Conservation (phyloP, 2,113 vertebrate species). For the Sinosuthora webbiana region DNA sequence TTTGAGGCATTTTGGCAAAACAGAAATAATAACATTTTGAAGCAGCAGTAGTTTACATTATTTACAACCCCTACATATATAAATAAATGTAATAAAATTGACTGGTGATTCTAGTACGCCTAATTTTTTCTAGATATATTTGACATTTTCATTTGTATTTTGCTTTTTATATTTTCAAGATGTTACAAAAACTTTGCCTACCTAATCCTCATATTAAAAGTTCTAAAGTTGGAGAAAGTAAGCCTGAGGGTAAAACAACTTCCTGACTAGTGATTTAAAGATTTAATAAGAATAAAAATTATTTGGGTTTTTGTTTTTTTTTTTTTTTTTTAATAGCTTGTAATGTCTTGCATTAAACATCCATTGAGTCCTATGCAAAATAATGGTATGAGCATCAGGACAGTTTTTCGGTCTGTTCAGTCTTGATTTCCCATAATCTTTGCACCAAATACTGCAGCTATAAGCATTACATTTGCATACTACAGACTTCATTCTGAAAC, state of each 20-base stretch:
- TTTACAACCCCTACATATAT: neutral
- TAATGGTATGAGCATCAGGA: neutral
- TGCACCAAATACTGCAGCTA: neutral
- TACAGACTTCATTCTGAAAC: neutral
- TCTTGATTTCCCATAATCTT: neutral
- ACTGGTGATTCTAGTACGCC: neutral
- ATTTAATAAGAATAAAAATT: neutral
- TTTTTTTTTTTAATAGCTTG: neutral
- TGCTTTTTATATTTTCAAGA: neutral
- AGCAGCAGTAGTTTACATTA: neutral
- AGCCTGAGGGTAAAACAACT: neutral
- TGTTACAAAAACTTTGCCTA: neutral
- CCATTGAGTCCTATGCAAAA: neutral
- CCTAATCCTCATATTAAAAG: neutral
- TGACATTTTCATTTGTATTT: neutral
- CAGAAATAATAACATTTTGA: neutral
- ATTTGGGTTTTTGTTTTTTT: neutral
- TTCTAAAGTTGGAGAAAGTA: neutral
- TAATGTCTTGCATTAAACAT: neutral
- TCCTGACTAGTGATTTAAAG: neutral
- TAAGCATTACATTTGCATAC: neutral
- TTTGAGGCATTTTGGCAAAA: neutral
- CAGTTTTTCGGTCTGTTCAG: neutral
- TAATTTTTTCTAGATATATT: neutral
- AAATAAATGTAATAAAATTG: neutral